Evolutionary conservation across 37 sponge, comb jelly and placozoan species (phyloP).

Genomic region (Agelas oroides): DNA sequence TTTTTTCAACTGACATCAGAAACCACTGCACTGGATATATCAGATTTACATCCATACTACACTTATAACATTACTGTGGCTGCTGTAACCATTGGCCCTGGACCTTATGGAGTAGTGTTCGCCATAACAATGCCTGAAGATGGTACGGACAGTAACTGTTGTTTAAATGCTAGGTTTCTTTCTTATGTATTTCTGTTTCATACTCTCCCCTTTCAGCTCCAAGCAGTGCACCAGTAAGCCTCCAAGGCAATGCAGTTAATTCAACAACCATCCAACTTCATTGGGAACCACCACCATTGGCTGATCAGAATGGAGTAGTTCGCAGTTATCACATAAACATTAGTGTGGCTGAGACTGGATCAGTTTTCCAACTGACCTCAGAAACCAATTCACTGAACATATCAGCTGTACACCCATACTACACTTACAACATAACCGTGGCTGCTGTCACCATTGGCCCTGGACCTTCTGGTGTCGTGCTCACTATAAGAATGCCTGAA

Average conservation of each 20-base stretch:
- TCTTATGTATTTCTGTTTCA: no score
- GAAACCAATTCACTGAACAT: conserved; percentile 1
- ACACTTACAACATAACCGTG: conserved; percentile 47
- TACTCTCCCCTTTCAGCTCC: conserved; percentile 25
- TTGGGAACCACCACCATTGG: conserved; percentile 5
- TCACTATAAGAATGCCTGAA: no score
- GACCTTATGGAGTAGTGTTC: no score
- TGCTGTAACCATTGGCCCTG: no score
- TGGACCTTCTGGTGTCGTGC: no score
- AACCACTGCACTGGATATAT: no score
- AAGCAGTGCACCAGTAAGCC: conserved; percentile 9
- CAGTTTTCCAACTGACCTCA: no score
- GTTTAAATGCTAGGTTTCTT: no score
- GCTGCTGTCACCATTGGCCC: conserved; percentile 50
- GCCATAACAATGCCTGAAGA: conserved; percentile 4
- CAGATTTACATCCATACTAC: no score
- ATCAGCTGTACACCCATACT: conserved; percentile 42
- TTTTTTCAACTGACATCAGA: no score
- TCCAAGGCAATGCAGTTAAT: neutral
- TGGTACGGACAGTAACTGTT: neutral
- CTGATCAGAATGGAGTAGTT: conserved; percentile 15
- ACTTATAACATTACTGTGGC: no score
- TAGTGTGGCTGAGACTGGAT: conserved; percentile 7
- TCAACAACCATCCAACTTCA: neutral
- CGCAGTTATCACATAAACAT: neutral